Percentiles rank a stretch among this genome's conserved stretches.
phyloP scores from a whole-genome alignment of 1,140 invertebrate genomes.

The Dolichoris vasculosae region DNA sequence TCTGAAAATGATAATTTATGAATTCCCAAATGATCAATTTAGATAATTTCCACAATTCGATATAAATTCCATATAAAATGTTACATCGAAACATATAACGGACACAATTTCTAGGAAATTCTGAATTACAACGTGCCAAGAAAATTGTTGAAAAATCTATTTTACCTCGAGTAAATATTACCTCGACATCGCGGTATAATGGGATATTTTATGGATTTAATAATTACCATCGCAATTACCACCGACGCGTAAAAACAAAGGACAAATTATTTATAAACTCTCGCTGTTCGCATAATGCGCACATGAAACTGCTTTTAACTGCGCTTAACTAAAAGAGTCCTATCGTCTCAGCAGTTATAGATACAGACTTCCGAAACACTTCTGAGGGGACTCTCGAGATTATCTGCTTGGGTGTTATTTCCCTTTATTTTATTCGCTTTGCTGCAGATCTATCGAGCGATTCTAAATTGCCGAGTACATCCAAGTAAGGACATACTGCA shows the following conservation, averaged over 20 bases:
- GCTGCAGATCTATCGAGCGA: not conserved
- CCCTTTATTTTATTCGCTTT: slow-evolving; percentile 1
- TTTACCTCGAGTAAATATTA: too few species aligned
- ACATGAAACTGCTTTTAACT: not conserved
- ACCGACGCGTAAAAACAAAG: not conserved
- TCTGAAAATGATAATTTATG: too few species aligned
- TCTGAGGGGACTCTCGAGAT: slow-evolving; percentile 1
- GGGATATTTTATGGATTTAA: too few species aligned
- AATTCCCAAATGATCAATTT: too few species aligned
- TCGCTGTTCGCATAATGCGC: not conserved
- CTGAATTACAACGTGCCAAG: too few species aligned
- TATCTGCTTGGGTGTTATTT: slow-evolving; percentile 6
- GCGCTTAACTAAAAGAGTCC: not conserved
- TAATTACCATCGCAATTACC: not conserved
- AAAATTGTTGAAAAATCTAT: too few species aligned
- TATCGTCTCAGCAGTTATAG: not conserved
- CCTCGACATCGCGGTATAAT: too few species aligned
- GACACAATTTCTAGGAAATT: too few species aligned
- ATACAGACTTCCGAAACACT: slow-evolving; percentile 8
- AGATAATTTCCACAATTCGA: too few species aligned
- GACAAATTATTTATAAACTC: not conserved
- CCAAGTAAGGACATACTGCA: not conserved
- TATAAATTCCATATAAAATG: too few species aligned
- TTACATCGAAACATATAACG: too few species aligned
- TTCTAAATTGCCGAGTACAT: not conserved